A percentile compares a stretch with the other conserved stretches of the same genome.
These are phyloP conservation scores for Folsomia candida DNA, from an alignment of 2,888 invertebrate genomes.

Conservation along the genomic window DNA sequence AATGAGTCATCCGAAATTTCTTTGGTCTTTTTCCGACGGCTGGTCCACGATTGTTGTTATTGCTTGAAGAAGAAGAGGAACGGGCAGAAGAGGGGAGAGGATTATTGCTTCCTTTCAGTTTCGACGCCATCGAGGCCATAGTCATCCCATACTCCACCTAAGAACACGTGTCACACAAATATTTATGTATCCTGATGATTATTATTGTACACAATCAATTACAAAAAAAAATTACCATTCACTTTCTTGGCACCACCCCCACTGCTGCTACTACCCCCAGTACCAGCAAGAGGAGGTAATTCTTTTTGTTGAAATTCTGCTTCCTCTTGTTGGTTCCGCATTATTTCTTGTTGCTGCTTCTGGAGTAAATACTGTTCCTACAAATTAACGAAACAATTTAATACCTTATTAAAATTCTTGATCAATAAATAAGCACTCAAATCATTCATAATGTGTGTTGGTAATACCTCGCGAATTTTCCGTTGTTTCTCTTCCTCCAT, in stretches of 20 bases:
- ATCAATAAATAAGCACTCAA: background rate
- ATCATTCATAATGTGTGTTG: background rate
- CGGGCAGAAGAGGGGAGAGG: background rate
- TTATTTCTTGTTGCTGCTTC: slow-evolving; percentile 31
- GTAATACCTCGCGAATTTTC: slow-evolving; percentile 4
- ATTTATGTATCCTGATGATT: background rate
- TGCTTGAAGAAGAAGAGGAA: slow-evolving; percentile 27
- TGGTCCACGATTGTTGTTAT: slow-evolving; percentile 33
- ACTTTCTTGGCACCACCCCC: slow-evolving; percentile 39
- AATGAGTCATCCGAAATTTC: slow-evolving; percentile 30
- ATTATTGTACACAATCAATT: background rate
- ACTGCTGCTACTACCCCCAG: slow-evolving; percentile 46
- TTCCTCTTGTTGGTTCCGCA: slow-evolving; percentile 42
- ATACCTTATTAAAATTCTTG: background rate
- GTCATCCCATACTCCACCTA: slow-evolving; percentile 50
- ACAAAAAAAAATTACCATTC: slow-evolving; percentile 8
- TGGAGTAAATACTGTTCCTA: slow-evolving; percentile 25
- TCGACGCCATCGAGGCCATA: slow-evolving; percentile 7
- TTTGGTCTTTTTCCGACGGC: slow-evolving; percentile 51
- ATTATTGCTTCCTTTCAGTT: slow-evolving; percentile 4
- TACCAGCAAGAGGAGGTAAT: slow-evolving; percentile 47
- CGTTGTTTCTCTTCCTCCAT: slow-evolving; percentile 40
- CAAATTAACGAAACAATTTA: slow-evolving; percentile 1
- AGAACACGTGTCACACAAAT: background rate
- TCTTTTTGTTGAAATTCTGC: slow-evolving; percentile 43